Base-by-base conservation (phyloP, 2,888 invertebrate species). In the Scaptomyza caliginosa region DNA sequence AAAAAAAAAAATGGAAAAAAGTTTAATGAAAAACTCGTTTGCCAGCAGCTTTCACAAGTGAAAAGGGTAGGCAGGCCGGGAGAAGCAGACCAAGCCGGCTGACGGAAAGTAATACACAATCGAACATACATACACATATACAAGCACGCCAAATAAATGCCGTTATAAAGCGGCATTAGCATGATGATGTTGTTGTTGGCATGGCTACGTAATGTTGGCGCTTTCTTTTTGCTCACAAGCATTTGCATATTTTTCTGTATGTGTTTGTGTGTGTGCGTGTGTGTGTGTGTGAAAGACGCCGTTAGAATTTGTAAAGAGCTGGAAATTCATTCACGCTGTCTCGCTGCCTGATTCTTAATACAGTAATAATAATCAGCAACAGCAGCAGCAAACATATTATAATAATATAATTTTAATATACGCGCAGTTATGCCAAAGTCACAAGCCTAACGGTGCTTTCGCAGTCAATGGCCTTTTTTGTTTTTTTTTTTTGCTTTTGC, bases 151-250 rank as follows among this genome's bases (percentile, higher is more conserved):
- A 62, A 46, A 52, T 17, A 48, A 74, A 70, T 74, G 72, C 72
- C 72, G 72, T 73, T 73, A 73, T 70, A 73, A 70, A 74, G 72
- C 72, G 74, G 81, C 77, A 79, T 77, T 79, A 76, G 78, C 74
- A 80, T 83, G 85, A 65, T 76, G 46, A 54, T 67, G 67, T 16
- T 45, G 30, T 40, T 45, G 30, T 67, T 74, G 55, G 60, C 60
- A 46, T 85, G 77, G 63, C 81, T 80, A 86, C 81, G 86, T 86
- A 83, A 86, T 86, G 72, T 80, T 74, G 68, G 73, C 81, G 81
- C 81, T 82, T 82, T 82, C 81, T 82, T 82, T 85, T 83, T 65
- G 70, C 68, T 72, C 73, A 59, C 74, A 58, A 58, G 58, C 74
- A 66, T 70, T 67, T 64, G 60, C 68, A 73, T 59, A 43, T 42